Conservation (phyloP, 2,888 invertebrate species). For the Rhingia campestris region DNA sequence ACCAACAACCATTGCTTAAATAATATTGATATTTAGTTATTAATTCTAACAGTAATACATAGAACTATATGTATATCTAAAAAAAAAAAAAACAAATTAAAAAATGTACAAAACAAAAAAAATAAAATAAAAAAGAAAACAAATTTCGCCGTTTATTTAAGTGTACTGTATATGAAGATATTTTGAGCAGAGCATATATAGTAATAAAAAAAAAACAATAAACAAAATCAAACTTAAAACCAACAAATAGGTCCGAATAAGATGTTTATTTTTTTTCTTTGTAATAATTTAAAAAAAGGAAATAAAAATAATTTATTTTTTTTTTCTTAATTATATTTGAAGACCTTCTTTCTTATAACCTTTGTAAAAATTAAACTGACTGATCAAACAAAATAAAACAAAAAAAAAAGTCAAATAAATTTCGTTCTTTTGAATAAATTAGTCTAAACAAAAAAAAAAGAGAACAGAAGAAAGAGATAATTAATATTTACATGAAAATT, state of each 20-base stretch:
- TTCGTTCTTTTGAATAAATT: constrained; percentile 43
- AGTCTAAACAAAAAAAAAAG: constrained; percentile 37
- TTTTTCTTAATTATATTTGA: constrained; percentile 52
- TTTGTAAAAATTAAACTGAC: constrained; percentile 63
- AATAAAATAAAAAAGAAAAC: constrained; percentile 66
- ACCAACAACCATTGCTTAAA: constrained; percentile 56
- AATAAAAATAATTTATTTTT: constrained; percentile 12
- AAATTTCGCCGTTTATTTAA: constrained; percentile 64
- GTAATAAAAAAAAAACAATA: constrained; percentile 69
- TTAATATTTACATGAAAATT: constrained; percentile 66
- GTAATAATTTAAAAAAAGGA: constrained; percentile 5
- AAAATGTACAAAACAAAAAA: constrained; percentile 75
- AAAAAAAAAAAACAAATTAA: constrained; percentile 68
- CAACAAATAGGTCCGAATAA: constrained; percentile 62
- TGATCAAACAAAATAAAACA: constrained; percentile 47
- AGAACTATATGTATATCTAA: constrained; percentile 76
- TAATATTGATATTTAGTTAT: constrained; percentile 66
- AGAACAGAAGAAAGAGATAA: constrained; percentile 44
- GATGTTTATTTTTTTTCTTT: constrained; percentile 24
- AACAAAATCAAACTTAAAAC: constrained; percentile 54
- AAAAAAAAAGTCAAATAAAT: constrained; percentile 49
- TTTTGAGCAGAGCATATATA: constrained; percentile 76
- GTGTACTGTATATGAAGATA: constrained; percentile 74
- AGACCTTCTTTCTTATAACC: constrained; percentile 40
- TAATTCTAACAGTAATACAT: constrained; percentile 71